phyloP scores from a whole-genome alignment of 2,113 vertebrate species.

The Dicrurus megarhynchus region DNA sequence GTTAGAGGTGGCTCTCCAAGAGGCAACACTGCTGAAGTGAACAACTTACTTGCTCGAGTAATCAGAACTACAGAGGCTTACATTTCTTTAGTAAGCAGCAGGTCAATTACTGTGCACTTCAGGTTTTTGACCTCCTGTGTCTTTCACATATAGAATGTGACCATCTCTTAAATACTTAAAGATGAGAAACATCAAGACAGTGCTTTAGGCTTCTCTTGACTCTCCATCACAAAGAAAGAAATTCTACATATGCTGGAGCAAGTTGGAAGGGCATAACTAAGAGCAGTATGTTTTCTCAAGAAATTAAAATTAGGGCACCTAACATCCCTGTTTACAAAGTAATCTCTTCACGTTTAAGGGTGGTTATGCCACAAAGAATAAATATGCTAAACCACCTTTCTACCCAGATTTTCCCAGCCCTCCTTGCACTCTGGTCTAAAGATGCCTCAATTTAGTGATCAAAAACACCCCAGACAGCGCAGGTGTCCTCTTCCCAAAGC shows the following conservation, averaged over 20 bases:
- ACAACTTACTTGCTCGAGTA: background rate
- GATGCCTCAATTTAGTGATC: background rate
- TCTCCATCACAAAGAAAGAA: background rate
- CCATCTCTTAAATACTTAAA: background rate
- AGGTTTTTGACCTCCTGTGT: background rate
- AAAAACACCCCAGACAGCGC: fast-evolving
- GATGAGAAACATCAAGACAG: background rate
- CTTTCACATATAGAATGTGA: background rate
- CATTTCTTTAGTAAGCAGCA: background rate
- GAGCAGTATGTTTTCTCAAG: background rate
- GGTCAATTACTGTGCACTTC: background rate
- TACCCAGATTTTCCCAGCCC: background rate
- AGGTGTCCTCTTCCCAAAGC: background rate
- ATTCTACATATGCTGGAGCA: background rate
- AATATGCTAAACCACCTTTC: background rate
- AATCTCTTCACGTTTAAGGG: background rate
- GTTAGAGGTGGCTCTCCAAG: background rate
- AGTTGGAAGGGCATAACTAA: background rate
- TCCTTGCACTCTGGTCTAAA: background rate
- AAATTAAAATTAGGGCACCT: background rate
- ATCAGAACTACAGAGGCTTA: background rate
- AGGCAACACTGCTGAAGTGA: background rate
- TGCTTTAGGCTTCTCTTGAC: background rate
- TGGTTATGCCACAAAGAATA: background rate
- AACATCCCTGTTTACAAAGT: background rate